Evolutionary conservation across 2,888 invertebrate genomes (phyloP).

Genomic region (Himalopsyche japonica): DNA sequence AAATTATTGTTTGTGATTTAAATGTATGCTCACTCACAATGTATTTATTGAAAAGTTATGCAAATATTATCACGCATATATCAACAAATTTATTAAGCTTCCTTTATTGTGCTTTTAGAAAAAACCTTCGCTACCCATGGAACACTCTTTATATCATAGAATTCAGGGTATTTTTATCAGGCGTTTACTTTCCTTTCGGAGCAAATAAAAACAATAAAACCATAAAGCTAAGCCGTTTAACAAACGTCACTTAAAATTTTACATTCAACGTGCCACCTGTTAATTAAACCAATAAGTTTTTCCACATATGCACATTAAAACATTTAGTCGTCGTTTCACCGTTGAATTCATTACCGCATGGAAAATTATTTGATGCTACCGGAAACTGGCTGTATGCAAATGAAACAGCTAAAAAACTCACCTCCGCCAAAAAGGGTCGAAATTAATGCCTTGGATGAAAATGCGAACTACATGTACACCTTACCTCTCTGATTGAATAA

Average conservation of each 20-base stretch:
- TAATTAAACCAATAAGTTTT: background rate
- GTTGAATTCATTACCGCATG: background rate
- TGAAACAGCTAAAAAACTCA: background rate
- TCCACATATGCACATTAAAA: background rate
- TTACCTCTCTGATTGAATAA: background rate
- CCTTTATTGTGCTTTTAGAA: no score
- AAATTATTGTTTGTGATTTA: no score
- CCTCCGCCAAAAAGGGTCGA: background rate
- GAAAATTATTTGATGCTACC: background rate
- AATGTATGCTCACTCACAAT: no score
- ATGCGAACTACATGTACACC: background rate
- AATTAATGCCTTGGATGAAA: background rate
- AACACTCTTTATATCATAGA: no score
- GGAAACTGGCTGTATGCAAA: background rate
- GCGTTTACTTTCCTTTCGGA: no score
- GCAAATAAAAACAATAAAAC: no score
- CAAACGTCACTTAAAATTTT: background rate
- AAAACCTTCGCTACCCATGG: no score
- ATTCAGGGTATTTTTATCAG: no score
- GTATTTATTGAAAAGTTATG: no score
- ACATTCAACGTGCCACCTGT: background rate
- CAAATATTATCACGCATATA: no score
- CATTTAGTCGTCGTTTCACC: background rate
- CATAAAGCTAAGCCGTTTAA: background rate
- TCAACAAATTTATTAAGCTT: no score